Evolutionary conservation across 2,797 vertebrate species (phyloP), one percentile per base, ranked within the genome.

Genomic region (Molossus molossus): DNA sequence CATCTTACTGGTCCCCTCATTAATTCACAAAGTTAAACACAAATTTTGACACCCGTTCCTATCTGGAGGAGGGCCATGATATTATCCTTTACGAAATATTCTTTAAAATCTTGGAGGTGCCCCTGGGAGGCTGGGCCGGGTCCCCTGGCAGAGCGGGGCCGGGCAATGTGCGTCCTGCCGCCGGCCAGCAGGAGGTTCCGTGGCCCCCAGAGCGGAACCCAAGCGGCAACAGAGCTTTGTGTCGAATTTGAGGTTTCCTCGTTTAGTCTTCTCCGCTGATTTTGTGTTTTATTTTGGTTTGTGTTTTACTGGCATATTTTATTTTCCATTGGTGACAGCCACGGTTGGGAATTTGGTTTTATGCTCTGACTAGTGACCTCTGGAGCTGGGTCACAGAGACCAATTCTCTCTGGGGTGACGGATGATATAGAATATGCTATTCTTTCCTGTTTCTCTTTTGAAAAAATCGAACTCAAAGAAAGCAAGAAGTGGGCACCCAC

Each of bases 21-120:
- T 81, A 89, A 87, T 27, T 45, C 29, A 60, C 50, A 4, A 60
- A 55, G 12, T 84, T 84, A 65, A 50, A 67, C 58, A 75, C 76
- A 94, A 53, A 21, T n/a, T 57, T 65, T 58, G 40, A 53, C 1
- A 6, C 7, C 11, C 65, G 58, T 27, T 27, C 2, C 60, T 57
- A 48, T 79, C 23, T 84, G 14, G 62, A 48, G 70, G 20, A 65
- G 6, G 6, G 9, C 65, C 58, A 67, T 81, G 40, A 67, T 53
- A 77, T 62, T 70, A 77, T 37, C 20, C 37, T 45, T 69, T 57
- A 14, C 48, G 89, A 65, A 45, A 48, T 21, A 27, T 50, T 92
- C 9, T 72, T 72, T 58, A 15, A 89, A 57, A 53, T 70, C 6
- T 60, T 79, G 6, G 58, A 33, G 1, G 3, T 33, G 27, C 25